Base-by-base conservation (phyloP, 2,113 vertebrate species). In the Glaucidium brasilianum region DNA sequence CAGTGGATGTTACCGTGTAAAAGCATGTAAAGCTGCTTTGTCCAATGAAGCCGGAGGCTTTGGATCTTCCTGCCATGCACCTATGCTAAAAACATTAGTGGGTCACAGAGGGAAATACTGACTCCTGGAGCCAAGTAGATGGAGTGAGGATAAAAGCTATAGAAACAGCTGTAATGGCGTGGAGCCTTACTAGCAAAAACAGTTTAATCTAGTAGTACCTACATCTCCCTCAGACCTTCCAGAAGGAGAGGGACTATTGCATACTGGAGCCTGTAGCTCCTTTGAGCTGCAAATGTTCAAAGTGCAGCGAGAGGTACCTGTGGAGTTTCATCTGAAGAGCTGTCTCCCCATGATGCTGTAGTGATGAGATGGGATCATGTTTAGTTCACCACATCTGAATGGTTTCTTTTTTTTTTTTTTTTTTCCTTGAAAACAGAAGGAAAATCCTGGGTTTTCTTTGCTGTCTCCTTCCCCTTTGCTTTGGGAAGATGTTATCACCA, bases 111-210 rank as follows among this genome's bases (percentile, higher is more conserved):
- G 27, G 67, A 69, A 91, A 71, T 12, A 21, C 29, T 22, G 34
- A 52, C 56, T 56, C 62, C 78, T 32, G 15, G 15, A 59, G 47
- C 58, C 77, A 69, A 64, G 52, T 3, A 41, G 84, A 47, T 49
- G 37, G 49, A 84, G 59, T 0, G 0, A 20, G 73, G 35, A 68
- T 85, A 81, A 59, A 77, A 93, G 66, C 72, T 62, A 39, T 11
- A 80, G 62, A 56, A 94, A 89, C 75, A 77, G 71, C 94, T 96
- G 64, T 32, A 37, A 8, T 30, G 74, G n/a, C 21, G 11, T 71
- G 59, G 84, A 89, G 47, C 62, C 47, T n/a, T 80, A 53, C 29
- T 30, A 10, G 26, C 35, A 82, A 94, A 95, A 88, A 7, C 32
- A 39, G 25, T 63, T n/a, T 3, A 82, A 73, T 69, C 30, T 53